Evolutionary conservation across 1,140 invertebrate species (phyloP).

Genomic region (Philopotamus ludificatus): DNA sequence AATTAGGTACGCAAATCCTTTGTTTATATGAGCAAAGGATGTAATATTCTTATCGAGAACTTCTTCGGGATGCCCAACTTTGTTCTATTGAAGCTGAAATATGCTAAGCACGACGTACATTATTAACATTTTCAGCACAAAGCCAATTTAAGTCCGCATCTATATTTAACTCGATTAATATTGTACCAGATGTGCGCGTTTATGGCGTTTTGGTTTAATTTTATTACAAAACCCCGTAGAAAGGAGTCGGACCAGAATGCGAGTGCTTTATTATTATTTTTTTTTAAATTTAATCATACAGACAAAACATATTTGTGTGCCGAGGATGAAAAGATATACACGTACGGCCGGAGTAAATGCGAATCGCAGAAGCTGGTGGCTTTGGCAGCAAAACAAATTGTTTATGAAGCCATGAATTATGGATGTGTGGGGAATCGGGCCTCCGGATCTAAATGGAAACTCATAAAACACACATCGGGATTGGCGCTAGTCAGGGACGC

Average conservation of each 20-base stretch:
- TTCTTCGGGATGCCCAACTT: no score
- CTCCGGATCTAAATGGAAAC: background rate
- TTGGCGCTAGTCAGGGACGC: no score
- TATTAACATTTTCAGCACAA: no score
- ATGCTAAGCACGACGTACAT: background rate
- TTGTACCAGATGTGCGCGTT: background rate
- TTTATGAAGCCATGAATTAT: constrained; percentile 16
- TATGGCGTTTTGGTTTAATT: background rate
- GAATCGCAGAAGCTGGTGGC: background rate
- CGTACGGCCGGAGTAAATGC: background rate
- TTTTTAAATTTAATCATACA: background rate
- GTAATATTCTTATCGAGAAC: no score
- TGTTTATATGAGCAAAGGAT: background rate
- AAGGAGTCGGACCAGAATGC: no score
- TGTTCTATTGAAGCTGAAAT: background rate
- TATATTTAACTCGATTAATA: background rate
- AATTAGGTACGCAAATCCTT: background rate
- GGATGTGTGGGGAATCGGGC: background rate
- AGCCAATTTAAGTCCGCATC: no score
- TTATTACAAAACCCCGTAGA: background rate
- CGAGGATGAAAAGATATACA: background rate
- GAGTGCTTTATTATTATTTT: no score
- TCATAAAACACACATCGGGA: background rate
- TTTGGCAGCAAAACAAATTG: constrained; percentile 9
- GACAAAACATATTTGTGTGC: no score